Evolutionary conservation across 2,888 invertebrate species (phyloP).

Genomic region (Epinotia bilunana): DNA sequence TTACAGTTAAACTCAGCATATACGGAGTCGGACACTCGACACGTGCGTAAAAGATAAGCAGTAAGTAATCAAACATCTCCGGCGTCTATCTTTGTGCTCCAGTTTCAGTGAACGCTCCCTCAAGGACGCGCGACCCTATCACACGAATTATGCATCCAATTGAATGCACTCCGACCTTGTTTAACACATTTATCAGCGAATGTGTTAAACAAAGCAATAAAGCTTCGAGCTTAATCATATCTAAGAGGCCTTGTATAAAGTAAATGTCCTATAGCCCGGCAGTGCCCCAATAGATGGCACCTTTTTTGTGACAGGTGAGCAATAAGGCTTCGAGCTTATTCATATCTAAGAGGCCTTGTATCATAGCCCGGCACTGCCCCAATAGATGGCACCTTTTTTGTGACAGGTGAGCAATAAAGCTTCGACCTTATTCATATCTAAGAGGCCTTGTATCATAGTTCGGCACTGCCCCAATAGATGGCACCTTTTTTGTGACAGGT

Average conservation of each 20-base stretch:
- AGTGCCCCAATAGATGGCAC: too few relatives aligned
- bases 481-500: too few relatives aligned
- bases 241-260: slow-evolving; percentile 35
- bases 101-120: slow-evolving; percentile 55
- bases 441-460: slow-evolving; percentile 27
- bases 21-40: slow-evolving; percentile 14
- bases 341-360: slow-evolving; percentile 38
- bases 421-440: slow-evolving; percentile 41
- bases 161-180: slow-evolving; percentile 42
- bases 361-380: background rate
- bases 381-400: too few relatives aligned
- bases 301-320: slow-evolving; percentile 14
- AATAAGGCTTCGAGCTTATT: slow-evolving; percentile 43
- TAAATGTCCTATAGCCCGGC: background rate
- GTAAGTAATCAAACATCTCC: slow-evolving; percentile 34
- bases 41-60: slow-evolving; percentile 33
- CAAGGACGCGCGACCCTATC: slow-evolving; percentile 56
- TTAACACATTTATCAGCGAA: slow-evolving; percentile 27
- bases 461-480: too few relatives aligned
- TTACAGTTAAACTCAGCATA: slow-evolving; percentile 14
- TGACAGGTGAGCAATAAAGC: slow-evolving; percentile 43
- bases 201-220: slow-evolving; percentile 43
- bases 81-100: slow-evolving; percentile 40
- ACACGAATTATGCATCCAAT: slow-evolving; percentile 48
- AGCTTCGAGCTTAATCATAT: slow-evolving; percentile 41